phyloP scores from a whole-genome alignment of 2,113 vertebrate species.

The Tragelaphus buxtoni region DNA sequence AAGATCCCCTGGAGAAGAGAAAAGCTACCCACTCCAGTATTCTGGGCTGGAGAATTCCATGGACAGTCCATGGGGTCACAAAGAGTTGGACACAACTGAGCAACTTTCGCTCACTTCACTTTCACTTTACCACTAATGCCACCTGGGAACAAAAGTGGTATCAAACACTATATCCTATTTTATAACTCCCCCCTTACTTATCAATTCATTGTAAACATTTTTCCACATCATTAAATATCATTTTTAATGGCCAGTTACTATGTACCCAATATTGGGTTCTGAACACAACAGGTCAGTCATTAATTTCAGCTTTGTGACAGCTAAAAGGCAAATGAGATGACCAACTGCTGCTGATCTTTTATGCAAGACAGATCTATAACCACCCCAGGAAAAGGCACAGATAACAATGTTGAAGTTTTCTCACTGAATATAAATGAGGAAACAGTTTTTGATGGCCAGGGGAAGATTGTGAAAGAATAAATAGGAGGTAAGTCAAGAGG shows the following conservation, averaged over 20 bases:
- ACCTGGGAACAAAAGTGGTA: not conserved
- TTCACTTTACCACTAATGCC: not conserved
- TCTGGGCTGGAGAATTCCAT: not conserved
- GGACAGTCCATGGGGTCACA: not conserved
- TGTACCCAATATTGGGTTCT: not conserved
- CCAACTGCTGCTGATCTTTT: not conserved
- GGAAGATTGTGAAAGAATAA: not conserved
- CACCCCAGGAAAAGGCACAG: not conserved
- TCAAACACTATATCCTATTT: not conserved
- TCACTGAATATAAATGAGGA: not conserved
- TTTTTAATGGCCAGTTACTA: not conserved
- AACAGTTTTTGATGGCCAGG: not conserved
- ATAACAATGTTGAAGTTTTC: not conserved
- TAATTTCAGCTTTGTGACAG: not conserved
- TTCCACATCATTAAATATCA: not conserved
- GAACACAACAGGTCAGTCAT: constrained; percentile 8
- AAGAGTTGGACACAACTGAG: not conserved
- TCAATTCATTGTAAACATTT: constrained; percentile 5
- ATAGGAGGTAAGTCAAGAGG: not conserved
- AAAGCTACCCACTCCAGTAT: not conserved
- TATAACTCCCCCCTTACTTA: not conserved
- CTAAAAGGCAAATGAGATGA: not conserved
- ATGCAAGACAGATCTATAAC: not conserved
- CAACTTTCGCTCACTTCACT: not conserved
- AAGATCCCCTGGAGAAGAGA: not conserved